Percentiles rank a stretch among this genome's conserved stretches.
phyloP scores from a whole-genome alignment of 2,797 vertebrate species.

The Oreonectes daqikongensis region DNA sequence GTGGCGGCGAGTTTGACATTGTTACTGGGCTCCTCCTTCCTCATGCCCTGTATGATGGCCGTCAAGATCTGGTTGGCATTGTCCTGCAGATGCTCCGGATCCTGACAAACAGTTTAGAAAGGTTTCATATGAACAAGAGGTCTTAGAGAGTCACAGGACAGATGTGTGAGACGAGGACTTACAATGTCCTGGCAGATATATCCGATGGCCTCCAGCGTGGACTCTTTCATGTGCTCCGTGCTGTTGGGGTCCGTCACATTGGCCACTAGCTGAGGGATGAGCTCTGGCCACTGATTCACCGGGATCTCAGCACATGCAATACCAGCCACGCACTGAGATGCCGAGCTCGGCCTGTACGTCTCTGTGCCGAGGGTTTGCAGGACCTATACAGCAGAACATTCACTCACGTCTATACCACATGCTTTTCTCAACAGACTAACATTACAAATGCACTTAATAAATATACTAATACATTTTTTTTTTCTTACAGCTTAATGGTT shows the following conservation, averaged over 20 bases:
- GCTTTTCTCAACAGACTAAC: too few relatives aligned
- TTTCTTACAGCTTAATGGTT: not conserved
- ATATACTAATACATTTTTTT: too few relatives aligned
- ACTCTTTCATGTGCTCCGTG: constrained; percentile 99
- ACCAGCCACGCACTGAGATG: constrained; percentile 96
- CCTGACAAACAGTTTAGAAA: constrained; percentile 70
- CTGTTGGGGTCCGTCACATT: constrained; percentile 94
- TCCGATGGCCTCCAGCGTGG: constrained; percentile 97
- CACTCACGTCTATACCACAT: too few relatives aligned
- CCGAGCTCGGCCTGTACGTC: constrained; percentile 95
- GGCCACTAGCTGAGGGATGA: constrained; percentile 93
- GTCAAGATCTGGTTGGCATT: constrained; percentile 98
- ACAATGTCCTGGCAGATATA: constrained; percentile 99
- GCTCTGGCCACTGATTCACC: constrained; percentile 95
- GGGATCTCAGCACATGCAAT: constrained; percentile 98
- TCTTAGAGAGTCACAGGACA: not conserved
- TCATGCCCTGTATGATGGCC: constrained; percentile 98
- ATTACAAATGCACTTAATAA: too few relatives aligned
- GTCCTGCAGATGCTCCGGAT: constrained; percentile 97
- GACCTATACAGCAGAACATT: constrained; percentile 73
- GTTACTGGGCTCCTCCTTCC: constrained; percentile 98
- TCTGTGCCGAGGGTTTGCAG: constrained; percentile 95
- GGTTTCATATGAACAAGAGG: not conserved
- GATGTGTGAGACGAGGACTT: constrained; percentile 64
- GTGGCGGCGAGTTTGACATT: constrained; percentile 97